These are phyloP conservation scores for Cololabis saira DNA, from an alignment of 2,113 vertebrate species.

Conservation along the genomic window DNA sequence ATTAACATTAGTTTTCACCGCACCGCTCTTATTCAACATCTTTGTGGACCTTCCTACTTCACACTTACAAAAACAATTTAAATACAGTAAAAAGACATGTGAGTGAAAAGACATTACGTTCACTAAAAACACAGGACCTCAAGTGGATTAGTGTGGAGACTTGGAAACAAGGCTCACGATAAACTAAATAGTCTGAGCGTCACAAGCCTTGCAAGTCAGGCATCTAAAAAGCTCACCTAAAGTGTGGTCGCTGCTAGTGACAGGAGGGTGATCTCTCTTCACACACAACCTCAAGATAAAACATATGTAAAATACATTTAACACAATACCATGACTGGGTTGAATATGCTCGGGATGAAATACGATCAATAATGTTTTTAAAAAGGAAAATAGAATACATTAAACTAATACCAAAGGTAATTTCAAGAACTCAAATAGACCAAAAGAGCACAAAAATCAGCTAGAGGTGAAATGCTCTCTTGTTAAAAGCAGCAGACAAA, in stretches of 20 bases:
- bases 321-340: slow-evolving; percentile 43
- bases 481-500: slow-evolving; percentile 68
- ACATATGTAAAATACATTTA: slow-evolving; percentile 48
- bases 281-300: slow-evolving; percentile 45
- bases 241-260: slow-evolving; percentile 50
- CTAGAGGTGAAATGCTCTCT: slow-evolving; percentile 48
- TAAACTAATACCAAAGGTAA: slow-evolving; percentile 67
- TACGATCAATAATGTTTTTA: slow-evolving; percentile 31
- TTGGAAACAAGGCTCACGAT: slow-evolving; percentile 31
- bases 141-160: slow-evolving; percentile 66
- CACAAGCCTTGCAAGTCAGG: slow-evolving; percentile 6
- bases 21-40: slow-evolving; percentile 20
- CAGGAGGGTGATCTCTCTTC: slow-evolving; percentile 67
- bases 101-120: slow-evolving; percentile 43
- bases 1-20: slow-evolving; percentile 67
- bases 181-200: slow-evolving; percentile 12
- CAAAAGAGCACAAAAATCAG: slow-evolving; percentile 61
- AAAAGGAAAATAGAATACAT: slow-evolving; percentile 38
- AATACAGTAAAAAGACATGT: slow-evolving; percentile 58
- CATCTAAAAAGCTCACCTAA: slow-evolving; percentile 27
- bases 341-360: slow-evolving; percentile 52
- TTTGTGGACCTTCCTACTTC: slow-evolving; percentile 30
- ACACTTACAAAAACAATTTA: slow-evolving; percentile 62
- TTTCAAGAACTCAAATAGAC: slow-evolving; percentile 64
- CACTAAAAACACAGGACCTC: slow-evolving; percentile 48